A percentile compares a stretch with the other conserved stretches of the same genome.
phyloP scores from a whole-genome alignment of 1,140 invertebrate genomes.

The Choristoneura fumiferana region DNA sequence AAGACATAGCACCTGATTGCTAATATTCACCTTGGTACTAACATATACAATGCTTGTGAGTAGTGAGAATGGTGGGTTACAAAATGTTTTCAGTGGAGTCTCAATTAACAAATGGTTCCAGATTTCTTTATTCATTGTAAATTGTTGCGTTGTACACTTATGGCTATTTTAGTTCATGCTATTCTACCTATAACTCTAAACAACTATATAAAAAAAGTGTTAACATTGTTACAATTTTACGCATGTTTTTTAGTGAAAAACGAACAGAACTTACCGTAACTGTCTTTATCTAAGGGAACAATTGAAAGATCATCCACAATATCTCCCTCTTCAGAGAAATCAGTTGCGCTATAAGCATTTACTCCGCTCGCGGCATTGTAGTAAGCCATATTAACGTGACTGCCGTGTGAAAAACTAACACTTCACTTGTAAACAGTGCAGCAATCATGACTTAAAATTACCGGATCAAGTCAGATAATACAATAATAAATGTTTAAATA shows the following conservation, averaged over 20 bases:
- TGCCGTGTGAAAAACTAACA: conserved; percentile 42
- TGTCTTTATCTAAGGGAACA: conserved; percentile 64
- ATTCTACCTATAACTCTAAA: too few species aligned
- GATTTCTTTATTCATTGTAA: too few species aligned
- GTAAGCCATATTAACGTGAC: conserved; percentile 59
- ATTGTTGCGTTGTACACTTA: too few species aligned
- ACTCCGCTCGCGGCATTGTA: conserved; percentile 48
- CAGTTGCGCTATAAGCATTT: conserved; percentile 38
- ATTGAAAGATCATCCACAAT: conserved; percentile 60
- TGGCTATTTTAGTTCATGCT: too few species aligned
- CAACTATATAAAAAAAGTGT: too few species aligned
- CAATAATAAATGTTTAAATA: neutral
- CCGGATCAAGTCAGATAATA: neutral
- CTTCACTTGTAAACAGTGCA: conserved; percentile 52
- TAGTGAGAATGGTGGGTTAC: too few species aligned
- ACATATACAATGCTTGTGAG: too few species aligned
- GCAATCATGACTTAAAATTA: conserved; percentile 50
- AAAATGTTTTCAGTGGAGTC: too few species aligned
- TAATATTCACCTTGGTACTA: too few species aligned
- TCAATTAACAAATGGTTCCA: too few species aligned
- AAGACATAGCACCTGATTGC: too few species aligned
- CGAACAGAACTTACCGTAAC: conserved; percentile 55
- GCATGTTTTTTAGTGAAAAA: neutral
- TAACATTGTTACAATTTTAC: too few species aligned
- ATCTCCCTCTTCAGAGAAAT: conserved; percentile 48